phyloP scores from a whole-genome alignment of 2,113 vertebrate species.

The Grantiella picta region DNA sequence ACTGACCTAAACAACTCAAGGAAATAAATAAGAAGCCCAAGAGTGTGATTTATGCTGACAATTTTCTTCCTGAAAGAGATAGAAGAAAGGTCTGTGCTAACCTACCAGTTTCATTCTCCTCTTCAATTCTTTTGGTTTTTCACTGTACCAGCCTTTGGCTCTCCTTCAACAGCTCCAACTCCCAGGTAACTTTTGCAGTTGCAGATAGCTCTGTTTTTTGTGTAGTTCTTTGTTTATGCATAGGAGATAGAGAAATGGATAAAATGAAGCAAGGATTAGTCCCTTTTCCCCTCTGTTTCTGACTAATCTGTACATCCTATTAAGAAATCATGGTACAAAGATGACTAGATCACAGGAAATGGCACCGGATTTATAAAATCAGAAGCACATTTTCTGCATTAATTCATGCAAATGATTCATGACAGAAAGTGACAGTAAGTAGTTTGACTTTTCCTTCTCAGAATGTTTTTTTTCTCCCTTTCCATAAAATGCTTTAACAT shows the following conservation, averaged over 20 bases:
- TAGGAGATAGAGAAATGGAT: background rate
- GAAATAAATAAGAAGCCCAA: background rate
- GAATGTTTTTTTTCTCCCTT: background rate
- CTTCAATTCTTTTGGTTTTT: background rate
- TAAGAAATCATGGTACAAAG: background rate
- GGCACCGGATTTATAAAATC: background rate
- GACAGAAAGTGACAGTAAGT: background rate
- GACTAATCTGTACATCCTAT: background rate
- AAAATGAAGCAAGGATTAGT: background rate
- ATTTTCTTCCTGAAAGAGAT: background rate
- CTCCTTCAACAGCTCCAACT: background rate
- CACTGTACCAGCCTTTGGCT: background rate
- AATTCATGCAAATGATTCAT: background rate
- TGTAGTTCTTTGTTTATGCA: background rate
- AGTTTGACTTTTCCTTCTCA: background rate
- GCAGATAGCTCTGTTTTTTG: background rate
- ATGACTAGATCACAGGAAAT: background rate
- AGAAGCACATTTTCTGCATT: background rate
- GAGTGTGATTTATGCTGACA: background rate
- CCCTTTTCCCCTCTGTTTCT: background rate
- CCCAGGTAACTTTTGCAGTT: background rate
- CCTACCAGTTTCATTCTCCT: background rate
- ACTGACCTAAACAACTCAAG: background rate
- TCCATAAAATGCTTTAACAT: background rate
- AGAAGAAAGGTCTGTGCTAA: background rate